Percentiles rank a stretch among this genome's conserved stretches.
phyloP scores from a whole-genome alignment of 92 coral and sea anemone genomes.

The Muricea muricata region DNA sequence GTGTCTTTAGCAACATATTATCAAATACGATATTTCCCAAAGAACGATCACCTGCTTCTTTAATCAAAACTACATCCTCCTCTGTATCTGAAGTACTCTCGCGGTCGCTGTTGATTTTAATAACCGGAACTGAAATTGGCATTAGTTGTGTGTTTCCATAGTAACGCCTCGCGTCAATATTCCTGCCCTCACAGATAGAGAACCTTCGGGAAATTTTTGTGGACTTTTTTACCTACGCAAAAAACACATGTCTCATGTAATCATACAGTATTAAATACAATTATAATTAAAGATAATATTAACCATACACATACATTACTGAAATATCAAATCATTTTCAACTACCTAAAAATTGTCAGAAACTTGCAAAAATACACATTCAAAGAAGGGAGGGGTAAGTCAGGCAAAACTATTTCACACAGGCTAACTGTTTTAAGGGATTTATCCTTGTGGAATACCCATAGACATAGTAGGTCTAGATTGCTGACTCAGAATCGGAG shows the following conservation, averaged over 20 bases:
- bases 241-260: background rate
- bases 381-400: no score
- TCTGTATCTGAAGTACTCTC: background rate
- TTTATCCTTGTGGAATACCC: no score
- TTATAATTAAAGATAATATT: no score
- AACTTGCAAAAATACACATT: no score
- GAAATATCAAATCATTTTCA: no score
- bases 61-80: background rate
- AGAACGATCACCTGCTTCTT: conserved; percentile 45
- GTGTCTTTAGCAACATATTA: conserved; percentile 73
- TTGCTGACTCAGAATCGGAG: no score
- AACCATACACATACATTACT: no score
- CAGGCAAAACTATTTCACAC: no score
- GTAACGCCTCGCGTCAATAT: conserved; percentile 65
- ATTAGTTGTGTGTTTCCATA: conserved; percentile 42
- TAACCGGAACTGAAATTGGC: conserved; percentile 41
- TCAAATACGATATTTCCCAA: conserved; percentile 75
- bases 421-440: no score
- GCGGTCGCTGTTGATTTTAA: background rate
- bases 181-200: conserved; percentile 62
- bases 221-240: conserved; percentile 1
- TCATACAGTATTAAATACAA: no score
- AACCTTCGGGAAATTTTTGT: conserved; percentile 54
- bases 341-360: no score
- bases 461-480: no score